These are phyloP conservation scores for Phoenicopterus ruber DNA, from an alignment of 2,113 vertebrate species.

Conservation along the genomic window DNA sequence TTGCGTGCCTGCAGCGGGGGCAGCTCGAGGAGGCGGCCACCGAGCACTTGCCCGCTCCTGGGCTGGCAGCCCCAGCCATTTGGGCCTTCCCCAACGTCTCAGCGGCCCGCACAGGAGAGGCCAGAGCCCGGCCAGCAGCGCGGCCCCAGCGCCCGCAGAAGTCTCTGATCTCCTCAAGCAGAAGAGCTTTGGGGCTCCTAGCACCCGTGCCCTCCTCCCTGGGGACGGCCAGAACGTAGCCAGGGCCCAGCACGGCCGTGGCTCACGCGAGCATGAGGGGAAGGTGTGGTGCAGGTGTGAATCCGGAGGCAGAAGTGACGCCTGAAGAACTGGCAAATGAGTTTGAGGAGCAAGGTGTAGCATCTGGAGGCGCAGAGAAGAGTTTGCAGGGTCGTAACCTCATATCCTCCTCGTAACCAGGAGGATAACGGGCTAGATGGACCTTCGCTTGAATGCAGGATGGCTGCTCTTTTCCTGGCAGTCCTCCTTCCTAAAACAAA, in stretches of 20 bases:
- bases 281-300: not conserved
- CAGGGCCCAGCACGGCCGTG: not conserved
- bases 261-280: accelerated
- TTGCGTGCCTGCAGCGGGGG: not conserved
- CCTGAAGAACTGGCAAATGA: not conserved
- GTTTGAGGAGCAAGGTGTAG: not conserved
- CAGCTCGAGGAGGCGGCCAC: not conserved
- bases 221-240: not conserved
- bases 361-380: not conserved
- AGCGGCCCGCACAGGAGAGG: not conserved
- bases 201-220: no score
- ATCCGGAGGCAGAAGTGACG: not conserved
- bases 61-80: not conserved
- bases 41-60: not conserved
- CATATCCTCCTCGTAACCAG: not conserved
- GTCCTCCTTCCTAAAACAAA: not conserved
- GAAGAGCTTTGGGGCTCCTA: not conserved
- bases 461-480: not conserved
- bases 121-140: not conserved
- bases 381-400: not conserved
- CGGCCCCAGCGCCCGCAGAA: not conserved
- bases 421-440: not conserved
- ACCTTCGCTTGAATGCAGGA: no score
- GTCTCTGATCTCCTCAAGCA: not conserved
- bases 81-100: not conserved